A percentile compares a stretch with the other conserved stretches of the same genome.
Evolutionary conservation across 2,888 invertebrate genomes (phyloP).

Genomic region (Cecidostiba fungosa): DNA sequence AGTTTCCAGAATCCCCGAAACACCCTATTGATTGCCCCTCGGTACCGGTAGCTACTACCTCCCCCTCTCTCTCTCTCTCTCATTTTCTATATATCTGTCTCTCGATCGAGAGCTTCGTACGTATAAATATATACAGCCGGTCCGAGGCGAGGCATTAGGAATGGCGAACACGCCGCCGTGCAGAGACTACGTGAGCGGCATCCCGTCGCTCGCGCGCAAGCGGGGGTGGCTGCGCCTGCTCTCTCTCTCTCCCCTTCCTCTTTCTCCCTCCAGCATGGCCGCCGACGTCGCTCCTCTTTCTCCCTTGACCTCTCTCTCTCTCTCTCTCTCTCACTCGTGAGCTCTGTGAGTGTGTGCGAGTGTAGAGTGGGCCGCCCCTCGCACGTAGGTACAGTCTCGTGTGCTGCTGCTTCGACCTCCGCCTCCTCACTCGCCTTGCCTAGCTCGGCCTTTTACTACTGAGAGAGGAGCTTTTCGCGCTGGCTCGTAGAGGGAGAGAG

Average conservation of each 20-base stretch:
- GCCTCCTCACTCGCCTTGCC: constrained; percentile 22
- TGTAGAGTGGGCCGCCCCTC: constrained; percentile 67
- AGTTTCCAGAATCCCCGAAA: constrained; percentile 80
- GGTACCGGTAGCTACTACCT: constrained; percentile 66
- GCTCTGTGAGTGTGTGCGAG: constrained; percentile 69
- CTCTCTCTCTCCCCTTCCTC: constrained; percentile 67
- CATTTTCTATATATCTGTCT: constrained; percentile 61
- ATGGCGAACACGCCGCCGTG: constrained; percentile 84
- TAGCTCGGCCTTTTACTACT: constrained; percentile 32
- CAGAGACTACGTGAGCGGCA: constrained; percentile 84
- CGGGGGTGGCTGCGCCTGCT: constrained; percentile 75
- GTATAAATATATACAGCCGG: constrained; percentile 29
- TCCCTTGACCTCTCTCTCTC: constrained; percentile 68
- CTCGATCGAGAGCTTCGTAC: constrained; percentile 61
- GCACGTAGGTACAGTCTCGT: constrained; percentile 65
- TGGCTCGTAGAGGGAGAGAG: neutral
- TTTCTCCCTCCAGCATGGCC: constrained; percentile 76
- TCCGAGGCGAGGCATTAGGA: constrained; percentile 81
- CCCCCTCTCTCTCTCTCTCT: constrained; percentile 51
- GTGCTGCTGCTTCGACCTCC: constrained; percentile 65
- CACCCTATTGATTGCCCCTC: constrained; percentile 82
- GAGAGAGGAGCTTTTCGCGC: neutral
- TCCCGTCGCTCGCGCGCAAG: constrained; percentile 76
- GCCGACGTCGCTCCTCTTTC: constrained; percentile 73
- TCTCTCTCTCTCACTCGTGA: constrained; percentile 71